Conservation (phyloP, 2,888 invertebrate species). For the Diaperis boleti region DNA sequence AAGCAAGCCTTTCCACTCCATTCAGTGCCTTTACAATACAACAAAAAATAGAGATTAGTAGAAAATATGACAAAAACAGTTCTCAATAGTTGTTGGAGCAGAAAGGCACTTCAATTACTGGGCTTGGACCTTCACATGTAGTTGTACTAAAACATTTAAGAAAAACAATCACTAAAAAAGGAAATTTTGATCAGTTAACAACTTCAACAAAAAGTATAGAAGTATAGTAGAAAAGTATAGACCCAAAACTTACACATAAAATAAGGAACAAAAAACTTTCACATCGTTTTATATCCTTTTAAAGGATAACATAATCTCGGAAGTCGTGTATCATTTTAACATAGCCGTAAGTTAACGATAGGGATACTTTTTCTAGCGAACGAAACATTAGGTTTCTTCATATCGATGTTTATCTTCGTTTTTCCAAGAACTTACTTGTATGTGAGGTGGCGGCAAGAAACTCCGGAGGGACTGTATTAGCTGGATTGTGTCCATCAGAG, state of each 20-base stretch:
- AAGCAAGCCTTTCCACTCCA: no score
- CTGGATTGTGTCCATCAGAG: conserved; percentile 88
- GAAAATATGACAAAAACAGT: no score
- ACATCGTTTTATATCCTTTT: conserved; percentile 53
- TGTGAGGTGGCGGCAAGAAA: conserved; percentile 88
- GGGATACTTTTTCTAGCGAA: conserved; percentile 29
- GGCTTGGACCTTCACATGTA: no score
- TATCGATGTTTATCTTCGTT: conserved; percentile 81
- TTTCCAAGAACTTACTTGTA: conserved; percentile 91
- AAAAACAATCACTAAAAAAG: no score
- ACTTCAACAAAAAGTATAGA: conserved; percentile 29
- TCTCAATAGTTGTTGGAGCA: no score
- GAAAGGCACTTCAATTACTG: no score
- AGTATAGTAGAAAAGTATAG: conserved; percentile 11
- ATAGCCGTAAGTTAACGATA: conserved; percentile 14
- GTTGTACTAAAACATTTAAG: no score
- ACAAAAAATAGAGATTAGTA: no score
- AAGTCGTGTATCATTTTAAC: conserved; percentile 37
- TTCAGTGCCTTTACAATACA: not conserved
- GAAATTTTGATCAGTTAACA: no score
- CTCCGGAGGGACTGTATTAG: conserved; percentile 87
- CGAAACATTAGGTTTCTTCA: conserved; percentile 60
- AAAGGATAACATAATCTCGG: conserved; percentile 48
- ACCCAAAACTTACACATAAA: conserved; percentile 36
- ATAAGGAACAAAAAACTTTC: conserved; percentile 48